These are phyloP conservation scores for Drosophila murphyi DNA, from an alignment of 1,140 invertebrate genomes.

Conservation along the genomic window DNA sequence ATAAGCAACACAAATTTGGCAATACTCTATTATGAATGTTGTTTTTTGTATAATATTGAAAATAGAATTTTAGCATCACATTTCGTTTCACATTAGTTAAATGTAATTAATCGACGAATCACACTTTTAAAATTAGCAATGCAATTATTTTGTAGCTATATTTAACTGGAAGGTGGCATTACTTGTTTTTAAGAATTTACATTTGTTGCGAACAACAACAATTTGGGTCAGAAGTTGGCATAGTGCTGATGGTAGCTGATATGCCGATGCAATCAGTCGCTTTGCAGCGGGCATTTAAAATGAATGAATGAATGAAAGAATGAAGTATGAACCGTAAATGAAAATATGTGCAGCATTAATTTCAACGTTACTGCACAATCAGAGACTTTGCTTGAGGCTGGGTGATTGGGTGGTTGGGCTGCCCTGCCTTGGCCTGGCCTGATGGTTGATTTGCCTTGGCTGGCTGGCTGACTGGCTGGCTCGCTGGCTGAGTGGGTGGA, in stretches of 20 bases:
- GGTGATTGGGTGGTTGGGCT: slow-evolving; percentile 16
- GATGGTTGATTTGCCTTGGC: slow-evolving; percentile 7
- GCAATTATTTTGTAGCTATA: too few relatives aligned
- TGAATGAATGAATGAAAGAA: slow-evolving; percentile 41
- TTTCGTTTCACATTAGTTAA: too few relatives aligned
- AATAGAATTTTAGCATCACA: too few relatives aligned
- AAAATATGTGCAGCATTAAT: slow-evolving; percentile 71
- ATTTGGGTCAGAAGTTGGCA: not conserved
- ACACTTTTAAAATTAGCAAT: too few relatives aligned
- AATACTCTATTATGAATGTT: not conserved
- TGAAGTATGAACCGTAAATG: slow-evolving; percentile 52
- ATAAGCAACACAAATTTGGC: not conserved
- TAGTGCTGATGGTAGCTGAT: slow-evolving; percentile 10
- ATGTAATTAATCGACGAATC: too few relatives aligned
- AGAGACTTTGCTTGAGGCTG: slow-evolving; percentile 13
- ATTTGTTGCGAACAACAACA: too few relatives aligned
- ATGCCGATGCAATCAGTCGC: slow-evolving; percentile 8
- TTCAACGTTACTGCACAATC: slow-evolving; percentile 64
- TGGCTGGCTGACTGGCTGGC: slow-evolving; percentile 11
- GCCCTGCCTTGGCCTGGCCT: not conserved
- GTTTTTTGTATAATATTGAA: too few relatives aligned
- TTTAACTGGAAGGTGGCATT: too few relatives aligned
- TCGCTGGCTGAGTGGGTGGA: slow-evolving; percentile 12
- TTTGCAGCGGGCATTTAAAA: slow-evolving; percentile 24
- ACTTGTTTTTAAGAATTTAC: too few relatives aligned